A percentile compares a stretch with the other conserved stretches of the same genome.
phyloP scores from a whole-genome alignment of 2,797 vertebrate species.

The Tokudaia muenninki region DNA sequence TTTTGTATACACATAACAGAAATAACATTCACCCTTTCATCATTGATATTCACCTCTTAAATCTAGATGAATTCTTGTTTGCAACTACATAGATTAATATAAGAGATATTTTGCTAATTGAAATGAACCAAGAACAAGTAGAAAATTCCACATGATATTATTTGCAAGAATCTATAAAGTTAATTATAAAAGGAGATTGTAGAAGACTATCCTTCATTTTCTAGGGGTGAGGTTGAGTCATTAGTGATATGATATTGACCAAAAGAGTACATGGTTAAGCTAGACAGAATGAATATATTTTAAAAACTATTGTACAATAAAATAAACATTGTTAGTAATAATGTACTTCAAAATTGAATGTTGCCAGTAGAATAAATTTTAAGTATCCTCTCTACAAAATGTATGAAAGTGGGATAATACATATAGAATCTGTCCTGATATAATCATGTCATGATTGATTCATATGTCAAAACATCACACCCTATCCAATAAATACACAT shows the following conservation, averaged over 20 bases:
- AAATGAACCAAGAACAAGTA: not conserved
- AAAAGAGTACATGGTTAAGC: not conserved
- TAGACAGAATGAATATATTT: not conserved
- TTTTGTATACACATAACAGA: not conserved
- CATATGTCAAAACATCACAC: not conserved
- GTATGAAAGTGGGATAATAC: not conserved
- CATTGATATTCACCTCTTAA: not conserved
- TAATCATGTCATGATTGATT: not conserved
- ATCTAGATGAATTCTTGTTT: not conserved
- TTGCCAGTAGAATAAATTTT: too few species aligned
- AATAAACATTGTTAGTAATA: not conserved
- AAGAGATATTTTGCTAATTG: not conserved
- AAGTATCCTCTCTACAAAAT: not conserved
- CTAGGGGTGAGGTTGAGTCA: not conserved
- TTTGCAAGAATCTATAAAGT: not conserved
- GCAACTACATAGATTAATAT: not conserved
- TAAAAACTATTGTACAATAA: not conserved
- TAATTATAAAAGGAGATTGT: not conserved
- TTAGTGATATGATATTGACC: not conserved
- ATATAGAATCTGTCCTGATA: not conserved
- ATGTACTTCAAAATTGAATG: not conserved
- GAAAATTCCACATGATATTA: not conserved
- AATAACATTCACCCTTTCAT: not conserved
- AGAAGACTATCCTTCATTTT: not conserved
- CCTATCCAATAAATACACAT: not conserved